Percentiles rank a stretch among this genome's conserved stretches.
Conservation (phyloP, 2,888 invertebrate genomes). For the Parascotia fuliginaria region DNA sequence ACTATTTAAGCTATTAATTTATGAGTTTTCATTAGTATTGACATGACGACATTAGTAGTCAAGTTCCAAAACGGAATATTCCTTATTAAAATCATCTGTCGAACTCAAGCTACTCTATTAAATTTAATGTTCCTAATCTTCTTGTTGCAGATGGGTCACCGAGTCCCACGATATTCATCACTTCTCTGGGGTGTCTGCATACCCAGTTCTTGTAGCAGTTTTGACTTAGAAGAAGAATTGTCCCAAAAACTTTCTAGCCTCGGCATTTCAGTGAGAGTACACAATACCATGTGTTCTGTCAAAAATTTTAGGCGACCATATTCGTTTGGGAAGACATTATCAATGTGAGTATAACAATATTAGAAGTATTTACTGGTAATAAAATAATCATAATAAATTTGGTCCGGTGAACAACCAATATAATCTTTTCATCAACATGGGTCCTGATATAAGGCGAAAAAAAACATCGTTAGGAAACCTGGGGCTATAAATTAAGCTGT, state of each 20-base stretch:
- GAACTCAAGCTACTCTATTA: too few species aligned
- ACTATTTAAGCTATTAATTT: too few species aligned
- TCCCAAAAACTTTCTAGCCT: slow-evolving; percentile 63
- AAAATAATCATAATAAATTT: too few species aligned
- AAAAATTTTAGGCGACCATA: slow-evolving; percentile 69
- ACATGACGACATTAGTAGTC: too few species aligned
- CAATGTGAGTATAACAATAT: slow-evolving; percentile 68
- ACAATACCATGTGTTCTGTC: slow-evolving; percentile 78
- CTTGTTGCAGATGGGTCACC: slow-evolving; percentile 83
- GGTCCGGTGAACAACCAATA: too few species aligned
- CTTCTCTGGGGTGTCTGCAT: slow-evolving; percentile 86
- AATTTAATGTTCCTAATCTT: not conserved
- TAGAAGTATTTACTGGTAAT: not conserved
- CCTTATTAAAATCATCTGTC: too few species aligned
- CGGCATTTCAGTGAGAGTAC: slow-evolving; percentile 68
- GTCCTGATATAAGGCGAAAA: too few species aligned
- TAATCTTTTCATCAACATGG: too few species aligned
- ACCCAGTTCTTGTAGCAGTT: slow-evolving; percentile 82
- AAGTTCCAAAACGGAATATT: too few species aligned
- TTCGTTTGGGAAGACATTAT: slow-evolving; percentile 74
- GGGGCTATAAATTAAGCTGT: too few species aligned
- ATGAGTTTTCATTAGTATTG: too few species aligned
- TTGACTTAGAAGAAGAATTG: slow-evolving; percentile 80
- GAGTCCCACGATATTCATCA: slow-evolving; percentile 85
- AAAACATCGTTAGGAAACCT: too few species aligned